Conservation (phyloP, 2,888 invertebrate species). For the Pristionchus fissidentatus region DNA sequence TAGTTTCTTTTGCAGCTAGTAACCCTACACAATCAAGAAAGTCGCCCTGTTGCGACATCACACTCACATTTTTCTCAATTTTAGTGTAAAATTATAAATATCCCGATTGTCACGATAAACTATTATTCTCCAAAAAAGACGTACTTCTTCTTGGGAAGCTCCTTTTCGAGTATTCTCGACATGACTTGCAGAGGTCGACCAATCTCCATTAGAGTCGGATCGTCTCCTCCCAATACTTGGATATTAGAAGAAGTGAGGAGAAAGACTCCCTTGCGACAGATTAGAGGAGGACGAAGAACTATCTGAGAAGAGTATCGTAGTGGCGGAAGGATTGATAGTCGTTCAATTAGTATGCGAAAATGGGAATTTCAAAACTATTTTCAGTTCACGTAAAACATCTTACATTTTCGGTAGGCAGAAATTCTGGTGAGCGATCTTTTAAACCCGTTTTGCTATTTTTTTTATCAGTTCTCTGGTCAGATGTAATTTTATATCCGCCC, state of each 20-base stretch:
- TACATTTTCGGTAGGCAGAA: too few species aligned
- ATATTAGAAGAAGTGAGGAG: background rate
- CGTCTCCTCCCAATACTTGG: constrained; percentile 45
- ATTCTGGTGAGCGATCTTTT: background rate
- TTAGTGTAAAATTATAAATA: background rate
- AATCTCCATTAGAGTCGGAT: constrained; percentile 25
- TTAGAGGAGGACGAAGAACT: constrained; percentile 31
- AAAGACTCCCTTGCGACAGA: constrained; percentile 37
- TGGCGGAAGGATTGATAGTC: background rate
- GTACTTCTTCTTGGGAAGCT: constrained; percentile 30
- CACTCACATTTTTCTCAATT: too few species aligned
- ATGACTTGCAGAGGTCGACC: constrained; percentile 41
- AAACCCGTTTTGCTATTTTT: too few species aligned
- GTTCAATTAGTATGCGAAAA: background rate
- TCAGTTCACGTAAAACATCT: background rate
- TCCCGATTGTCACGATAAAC: background rate
- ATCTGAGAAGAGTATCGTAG: too few species aligned
- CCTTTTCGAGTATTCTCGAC: background rate
- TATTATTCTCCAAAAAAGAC: background rate
- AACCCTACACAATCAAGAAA: too few species aligned
- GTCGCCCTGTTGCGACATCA: too few species aligned
- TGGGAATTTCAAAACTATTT: background rate
- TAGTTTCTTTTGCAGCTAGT: too few species aligned
- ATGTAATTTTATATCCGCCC: too few species aligned
- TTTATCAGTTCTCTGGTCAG: too few species aligned